Evolutionary conservation across 2,113 vertebrate genomes (phyloP).

Genomic region (Colistium nudipinnis): DNA sequence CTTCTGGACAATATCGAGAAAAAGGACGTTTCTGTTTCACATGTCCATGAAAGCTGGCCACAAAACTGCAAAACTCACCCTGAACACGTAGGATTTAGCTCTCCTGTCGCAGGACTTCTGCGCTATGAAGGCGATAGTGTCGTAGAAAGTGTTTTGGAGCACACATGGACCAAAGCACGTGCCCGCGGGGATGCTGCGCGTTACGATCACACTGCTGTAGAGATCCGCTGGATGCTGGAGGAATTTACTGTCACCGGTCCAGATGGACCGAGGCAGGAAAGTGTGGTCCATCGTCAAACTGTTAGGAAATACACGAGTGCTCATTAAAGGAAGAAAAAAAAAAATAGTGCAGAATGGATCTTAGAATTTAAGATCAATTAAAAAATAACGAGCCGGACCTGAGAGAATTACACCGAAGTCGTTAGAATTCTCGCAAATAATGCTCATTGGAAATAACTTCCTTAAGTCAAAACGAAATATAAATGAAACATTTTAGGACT

Average conservation of each 20-base stretch:
- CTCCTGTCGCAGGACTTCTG: constrained; percentile 86
- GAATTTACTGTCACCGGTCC: constrained; percentile 85
- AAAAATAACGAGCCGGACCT: neutral
- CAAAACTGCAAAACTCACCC: constrained; percentile 75
- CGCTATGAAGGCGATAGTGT: constrained; percentile 90
- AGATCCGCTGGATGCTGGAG: constrained; percentile 85
- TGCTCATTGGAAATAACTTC: neutral
- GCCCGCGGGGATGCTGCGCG: constrained; percentile 86
- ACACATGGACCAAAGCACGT: constrained; percentile 87
- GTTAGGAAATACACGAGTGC: constrained; percentile 20
- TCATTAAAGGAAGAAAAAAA: neutral
- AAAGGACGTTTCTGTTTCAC: no score
- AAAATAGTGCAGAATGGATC: neutral
- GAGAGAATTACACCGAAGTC: neutral
- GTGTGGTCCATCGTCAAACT: constrained; percentile 83
- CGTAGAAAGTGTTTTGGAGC: constrained; percentile 87
- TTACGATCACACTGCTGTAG: constrained; percentile 86
- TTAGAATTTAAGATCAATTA: neutral
- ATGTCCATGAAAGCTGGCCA: neutral
- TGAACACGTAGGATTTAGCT: constrained; percentile 85
- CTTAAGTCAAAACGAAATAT: neutral
- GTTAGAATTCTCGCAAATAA: neutral
- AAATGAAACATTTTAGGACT: no score
- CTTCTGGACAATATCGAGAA: neutral
- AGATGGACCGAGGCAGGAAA: constrained; percentile 83